Base-by-base conservation (phyloP, 92 coral and sea anemone species). In the Epizoanthus fatuus region DNA sequence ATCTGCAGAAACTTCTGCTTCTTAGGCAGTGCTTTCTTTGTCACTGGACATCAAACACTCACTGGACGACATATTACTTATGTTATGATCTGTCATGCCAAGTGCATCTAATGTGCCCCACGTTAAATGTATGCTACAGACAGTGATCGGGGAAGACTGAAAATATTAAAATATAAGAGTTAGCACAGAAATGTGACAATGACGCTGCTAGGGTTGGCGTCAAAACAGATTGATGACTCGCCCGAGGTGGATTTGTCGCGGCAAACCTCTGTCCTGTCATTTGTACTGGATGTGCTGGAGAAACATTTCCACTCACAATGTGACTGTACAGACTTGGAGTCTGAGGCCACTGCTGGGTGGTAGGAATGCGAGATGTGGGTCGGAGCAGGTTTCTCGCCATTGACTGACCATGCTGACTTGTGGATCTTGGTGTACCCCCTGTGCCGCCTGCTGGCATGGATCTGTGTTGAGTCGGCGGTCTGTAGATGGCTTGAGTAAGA, bases 201-300 rank as follows among this genome's bases (percentile, higher is more conserved):
- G n/a, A n/a, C n/a, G n/a, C n/a, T n/a, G n/a, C n/a, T n/a, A n/a
- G 69, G 69, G 69, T 63, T 63, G 69, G 69, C 69, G 69, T 63
- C 69, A 39, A 63, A 63, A 63, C 69, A 2, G 69, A 63, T 63
- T 11, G 69, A 63, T 63, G 69, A 63, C 69, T 63, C 69, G 69
- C 12, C 69, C 69, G 69, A 63, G 69, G 39, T 63, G 69, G 10
- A 63, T 63, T 63, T 63, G 69, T 20, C 25, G 13, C 69, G 6
- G 69, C 39, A 63, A 63, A 63, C 69, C 69, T 63, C 69, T 63
- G 69, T 63, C 69, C 69, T 63, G 69, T 32, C 70, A 65, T 3
- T 45, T 32, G 65, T 59, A 7, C 25, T 15, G 65, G 65, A 59
- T 59, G 65, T 7, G 65, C 7, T 59, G 65, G 65, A 59, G 65